Evolutionary conservation across 2,797 vertebrate genomes (phyloP).

Genomic region (Halcyon badia): DNA sequence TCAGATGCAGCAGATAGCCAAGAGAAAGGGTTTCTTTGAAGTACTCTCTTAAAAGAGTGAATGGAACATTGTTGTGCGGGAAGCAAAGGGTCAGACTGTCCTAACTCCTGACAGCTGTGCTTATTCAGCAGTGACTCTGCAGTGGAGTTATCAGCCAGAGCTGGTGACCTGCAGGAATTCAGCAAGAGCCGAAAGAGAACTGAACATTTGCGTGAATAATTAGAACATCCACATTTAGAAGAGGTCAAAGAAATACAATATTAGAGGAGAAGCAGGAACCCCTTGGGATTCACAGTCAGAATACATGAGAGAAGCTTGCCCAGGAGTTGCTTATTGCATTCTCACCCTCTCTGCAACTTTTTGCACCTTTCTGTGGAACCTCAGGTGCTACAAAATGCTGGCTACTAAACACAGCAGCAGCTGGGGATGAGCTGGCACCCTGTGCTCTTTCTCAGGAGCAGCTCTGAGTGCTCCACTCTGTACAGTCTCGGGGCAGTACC

Average conservation of each 20-base stretch:
- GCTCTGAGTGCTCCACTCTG: neutral
- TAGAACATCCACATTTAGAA: neutral
- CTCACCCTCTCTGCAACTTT: neutral
- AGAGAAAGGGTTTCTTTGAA: neutral
- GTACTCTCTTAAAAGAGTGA: neutral
- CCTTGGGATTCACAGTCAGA: neutral
- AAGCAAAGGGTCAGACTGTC: constrained; percentile 47
- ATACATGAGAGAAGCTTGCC: neutral
- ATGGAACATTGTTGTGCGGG: neutral
- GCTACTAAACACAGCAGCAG: neutral
- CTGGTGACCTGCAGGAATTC: constrained; percentile 49
- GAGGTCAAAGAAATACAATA: neutral
- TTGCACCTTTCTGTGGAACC: neutral
- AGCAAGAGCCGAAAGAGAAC: neutral
- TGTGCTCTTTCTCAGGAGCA: neutral
- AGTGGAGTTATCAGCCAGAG: constrained; percentile 19
- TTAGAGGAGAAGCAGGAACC: neutral
- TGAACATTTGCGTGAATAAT: neutral
- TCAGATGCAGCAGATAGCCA: neutral
- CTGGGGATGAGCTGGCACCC: neutral
- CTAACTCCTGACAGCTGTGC: constrained; percentile 1
- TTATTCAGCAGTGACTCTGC: constrained; percentile 59
- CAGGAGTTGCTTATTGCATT: neutral
- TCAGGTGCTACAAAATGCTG: neutral
- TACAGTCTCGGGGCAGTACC: neutral